phyloP scores from a whole-genome alignment of 2,797 vertebrate genomes.

The Pseudomugil tenellus region DNA sequence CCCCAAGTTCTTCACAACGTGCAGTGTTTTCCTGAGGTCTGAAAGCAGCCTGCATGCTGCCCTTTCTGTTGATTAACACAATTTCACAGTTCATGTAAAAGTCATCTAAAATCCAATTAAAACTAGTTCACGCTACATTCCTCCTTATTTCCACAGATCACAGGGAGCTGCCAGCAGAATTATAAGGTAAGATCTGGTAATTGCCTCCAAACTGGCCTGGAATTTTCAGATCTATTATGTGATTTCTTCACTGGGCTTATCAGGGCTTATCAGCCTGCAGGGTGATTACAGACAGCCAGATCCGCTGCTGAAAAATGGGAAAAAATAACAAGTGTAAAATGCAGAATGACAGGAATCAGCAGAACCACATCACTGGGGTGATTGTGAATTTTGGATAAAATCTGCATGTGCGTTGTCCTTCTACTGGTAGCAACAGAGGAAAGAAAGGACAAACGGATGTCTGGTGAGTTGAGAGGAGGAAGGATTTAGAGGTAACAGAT shows the following conservation, averaged over 20 bases:
- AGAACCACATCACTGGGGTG: conserved; percentile 24
- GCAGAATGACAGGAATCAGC: conserved; percentile 42
- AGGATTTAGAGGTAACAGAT: not conserved
- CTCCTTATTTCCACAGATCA: conserved; percentile 69
- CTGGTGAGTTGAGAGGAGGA: conserved; percentile 52
- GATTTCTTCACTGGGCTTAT: conserved; percentile 64
- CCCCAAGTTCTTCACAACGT: conserved; percentile 1
- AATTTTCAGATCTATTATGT: conserved; percentile 65
- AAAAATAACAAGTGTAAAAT: conserved; percentile 41
- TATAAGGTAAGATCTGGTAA: conserved; percentile 76
- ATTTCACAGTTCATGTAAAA: conserved; percentile 72
- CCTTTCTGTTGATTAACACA: conserved; percentile 61
- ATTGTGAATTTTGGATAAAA: conserved; percentile 54
- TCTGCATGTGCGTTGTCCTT: conserved; percentile 20
- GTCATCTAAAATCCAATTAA: conserved; percentile 73
- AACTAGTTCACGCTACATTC: conserved; percentile 65
- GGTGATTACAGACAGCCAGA: conserved; percentile 48
- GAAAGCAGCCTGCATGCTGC: conserved; percentile 42
- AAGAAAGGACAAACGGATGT: conserved; percentile 55
- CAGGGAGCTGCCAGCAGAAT: conserved; percentile 63
- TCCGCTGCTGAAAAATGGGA: conserved; percentile 54
- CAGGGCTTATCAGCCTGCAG: conserved; percentile 51
- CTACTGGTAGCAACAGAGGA: conserved; percentile 47
- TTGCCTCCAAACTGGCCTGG: conserved; percentile 64
- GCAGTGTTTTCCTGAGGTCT: not conserved